phyloP scores from a whole-genome alignment of 1,140 invertebrate species.

The Pectinophora gossypiella region DNA sequence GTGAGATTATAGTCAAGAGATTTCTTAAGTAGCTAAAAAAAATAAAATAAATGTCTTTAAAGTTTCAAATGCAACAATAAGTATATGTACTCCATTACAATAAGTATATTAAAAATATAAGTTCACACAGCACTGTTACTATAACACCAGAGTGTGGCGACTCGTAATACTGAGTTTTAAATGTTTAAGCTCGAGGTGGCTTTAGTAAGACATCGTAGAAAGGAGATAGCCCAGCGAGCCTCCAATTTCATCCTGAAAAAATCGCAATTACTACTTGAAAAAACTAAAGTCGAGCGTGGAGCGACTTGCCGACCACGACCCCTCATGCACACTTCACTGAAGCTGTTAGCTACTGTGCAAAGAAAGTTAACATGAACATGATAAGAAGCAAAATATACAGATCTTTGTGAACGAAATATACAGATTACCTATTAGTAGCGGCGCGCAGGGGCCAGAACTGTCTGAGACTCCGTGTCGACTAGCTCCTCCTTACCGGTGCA shows the following conservation, averaged over 20 bases:
- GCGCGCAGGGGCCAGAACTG: conserved; percentile 24
- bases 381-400: conserved; percentile 67
- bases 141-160: conserved; percentile 32
- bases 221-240: conserved; percentile 76
- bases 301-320: conserved; percentile 22
- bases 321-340: conserved; percentile 42
- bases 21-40: conserved; percentile 43
- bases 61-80: conserved; percentile 48
- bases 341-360: conserved; percentile 64
- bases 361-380: conserved; percentile 50
- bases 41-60: conserved; percentile 31
- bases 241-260: conserved; percentile 74
- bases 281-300: conserved; percentile 28
- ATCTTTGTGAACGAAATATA: conserved; percentile 57
- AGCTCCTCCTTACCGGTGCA: too few relatives aligned
- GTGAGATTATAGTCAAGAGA: conserved; percentile 37
- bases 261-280: conserved; percentile 56
- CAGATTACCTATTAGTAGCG: conserved; percentile 27
- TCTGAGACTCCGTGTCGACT: conserved; percentile 1
- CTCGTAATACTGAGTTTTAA: conserved; percentile 44
- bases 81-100: conserved; percentile 35
- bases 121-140: conserved; percentile 35
- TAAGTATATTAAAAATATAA: conserved; percentile 23
- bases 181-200: conserved; percentile 25
- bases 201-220: conserved; percentile 77